Evolutionary conservation across 2,797 vertebrate species (phyloP).

Genomic region (Choloepus didactylus): DNA sequence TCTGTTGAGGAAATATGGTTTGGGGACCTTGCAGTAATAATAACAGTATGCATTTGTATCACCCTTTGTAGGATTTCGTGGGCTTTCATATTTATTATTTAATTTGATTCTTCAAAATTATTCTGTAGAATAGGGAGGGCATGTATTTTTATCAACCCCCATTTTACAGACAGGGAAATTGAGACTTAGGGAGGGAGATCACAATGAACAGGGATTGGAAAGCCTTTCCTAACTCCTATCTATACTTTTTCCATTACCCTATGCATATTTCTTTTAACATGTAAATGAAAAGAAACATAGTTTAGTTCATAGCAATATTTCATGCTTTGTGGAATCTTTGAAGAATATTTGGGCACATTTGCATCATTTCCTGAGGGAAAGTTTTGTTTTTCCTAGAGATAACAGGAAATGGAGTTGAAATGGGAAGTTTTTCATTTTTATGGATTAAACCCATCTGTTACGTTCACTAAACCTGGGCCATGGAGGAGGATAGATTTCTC

Average conservation of each 20-base stretch:
- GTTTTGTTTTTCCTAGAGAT: conserved; percentile 74
- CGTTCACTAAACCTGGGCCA: conserved; percentile 47
- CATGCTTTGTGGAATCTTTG: conserved; percentile 55
- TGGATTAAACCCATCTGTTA: conserved; percentile 66
- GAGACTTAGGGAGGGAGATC: not conserved
- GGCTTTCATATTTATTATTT: not conserved
- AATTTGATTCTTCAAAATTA: not conserved
- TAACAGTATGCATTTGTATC: not conserved
- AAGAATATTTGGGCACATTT: conserved; percentile 59
- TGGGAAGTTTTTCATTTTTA: conserved; percentile 74
- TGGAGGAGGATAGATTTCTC: conserved; percentile 48
- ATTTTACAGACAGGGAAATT: conserved; percentile 55
- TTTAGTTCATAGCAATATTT: conserved; percentile 57
- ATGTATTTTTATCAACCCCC: not conserved
- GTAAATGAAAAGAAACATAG: conserved; percentile 57
- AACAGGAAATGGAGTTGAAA: conserved; percentile 73
- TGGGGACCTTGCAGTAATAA: not conserved
- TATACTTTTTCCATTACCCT: conserved; percentile 3
- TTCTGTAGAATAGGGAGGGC: not conserved
- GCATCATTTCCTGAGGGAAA: conserved; percentile 74
- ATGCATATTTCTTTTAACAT: conserved; percentile 57
- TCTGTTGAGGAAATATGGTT: not conserved
- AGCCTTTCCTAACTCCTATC: not conserved
- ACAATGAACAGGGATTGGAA: not conserved
- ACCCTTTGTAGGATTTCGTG: conserved; percentile 7